Evolutionary conservation across 1,140 invertebrate genomes (phyloP).

Genomic region (Diprion similis): DNA sequence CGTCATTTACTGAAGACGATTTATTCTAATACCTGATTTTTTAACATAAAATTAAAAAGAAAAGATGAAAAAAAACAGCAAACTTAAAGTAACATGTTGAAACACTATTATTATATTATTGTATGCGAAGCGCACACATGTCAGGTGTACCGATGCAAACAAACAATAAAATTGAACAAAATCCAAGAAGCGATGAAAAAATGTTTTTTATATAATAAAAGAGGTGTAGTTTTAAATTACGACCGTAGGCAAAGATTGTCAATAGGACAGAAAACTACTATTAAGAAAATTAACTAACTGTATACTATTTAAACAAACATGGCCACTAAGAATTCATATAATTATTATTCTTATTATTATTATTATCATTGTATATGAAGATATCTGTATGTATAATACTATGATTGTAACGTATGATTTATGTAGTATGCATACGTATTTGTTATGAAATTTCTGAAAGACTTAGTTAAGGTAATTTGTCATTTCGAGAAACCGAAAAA

Average conservation of each 20-base stretch:
- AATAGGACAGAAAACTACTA: constrained; percentile 26
- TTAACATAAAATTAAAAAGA: neutral
- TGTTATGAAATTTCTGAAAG: too few relatives aligned
- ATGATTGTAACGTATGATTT: neutral
- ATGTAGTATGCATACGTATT: too few relatives aligned
- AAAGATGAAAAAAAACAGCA: constrained; percentile 10
- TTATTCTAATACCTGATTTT: constrained; percentile 11
- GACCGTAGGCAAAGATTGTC: constrained; percentile 13
- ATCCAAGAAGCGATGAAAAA: neutral
- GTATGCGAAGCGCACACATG: constrained; percentile 18
- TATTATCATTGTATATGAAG: neutral
- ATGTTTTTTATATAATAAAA: constrained; percentile 37
- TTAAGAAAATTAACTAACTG: constrained; percentile 35
- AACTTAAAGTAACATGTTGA: constrained; percentile 12
- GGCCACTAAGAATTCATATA: constrained; percentile 25
- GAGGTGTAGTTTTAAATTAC: constrained; percentile 33
- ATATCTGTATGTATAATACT: neutral
- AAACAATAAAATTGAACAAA: constrained; percentile 14
- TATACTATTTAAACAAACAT: constrained; percentile 35
- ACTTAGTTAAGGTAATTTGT: neutral
- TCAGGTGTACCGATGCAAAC: constrained; percentile 35
- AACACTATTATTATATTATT: constrained; percentile 22
- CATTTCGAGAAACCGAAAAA: constrained; percentile 14
- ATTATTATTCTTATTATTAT: neutral
- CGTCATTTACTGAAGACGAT: neutral